Base-by-base conservation (phyloP, 2,888 invertebrate species). In the Hemithea aestivaria region DNA sequence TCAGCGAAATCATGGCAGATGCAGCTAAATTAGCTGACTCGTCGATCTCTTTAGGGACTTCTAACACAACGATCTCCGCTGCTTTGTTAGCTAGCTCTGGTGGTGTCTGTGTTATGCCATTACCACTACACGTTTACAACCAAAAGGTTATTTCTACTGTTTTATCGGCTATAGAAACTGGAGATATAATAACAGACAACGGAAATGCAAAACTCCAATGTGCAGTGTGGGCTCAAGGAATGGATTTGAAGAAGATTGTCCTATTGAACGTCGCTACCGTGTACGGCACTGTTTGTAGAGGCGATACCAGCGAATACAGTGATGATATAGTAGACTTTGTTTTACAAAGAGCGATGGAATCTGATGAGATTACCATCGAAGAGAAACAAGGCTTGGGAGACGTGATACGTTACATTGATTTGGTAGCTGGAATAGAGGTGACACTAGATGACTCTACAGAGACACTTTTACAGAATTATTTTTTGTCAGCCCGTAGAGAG, bases 221-320 rank as follows among this genome's bases (percentile, higher is more conserved):
- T 34, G 79, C 83, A 1, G 64, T 87, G 24, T 87, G 87, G 87
- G 79, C 80, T 0, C 80, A 80, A 48, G 79, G 78, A 5, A 74
- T 65, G 57, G 73, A 84, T 46, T 74, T 77, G 6, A 84, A 82
- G 48, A 85, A 79, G 55, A 67, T 70, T 12, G 49, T 54, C 6
- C 40, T 83, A 1, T 60, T 59, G 30, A 81, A 87, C 26, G 61
- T 83, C 1, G 75, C 76, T 2, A 77, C 61, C 37, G 64, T 87
- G 1, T 87, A 87, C 35, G 80, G 81, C 2, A 69, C 67, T 6
- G 62, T 78, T 10, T 77, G 77, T 38, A 64, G 79, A 20, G 84
- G 80, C 2, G 83, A 87, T 48, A 62, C 56, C 21, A 70, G 73
- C 0, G 75, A 83, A 42, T 66, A 68, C 36, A 58, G 56, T 21